Evolutionary conservation across 2,888 invertebrate species (phyloP), one percentile per base, ranked within the genome.

Genomic region (Cantharis flavilabris): DNA sequence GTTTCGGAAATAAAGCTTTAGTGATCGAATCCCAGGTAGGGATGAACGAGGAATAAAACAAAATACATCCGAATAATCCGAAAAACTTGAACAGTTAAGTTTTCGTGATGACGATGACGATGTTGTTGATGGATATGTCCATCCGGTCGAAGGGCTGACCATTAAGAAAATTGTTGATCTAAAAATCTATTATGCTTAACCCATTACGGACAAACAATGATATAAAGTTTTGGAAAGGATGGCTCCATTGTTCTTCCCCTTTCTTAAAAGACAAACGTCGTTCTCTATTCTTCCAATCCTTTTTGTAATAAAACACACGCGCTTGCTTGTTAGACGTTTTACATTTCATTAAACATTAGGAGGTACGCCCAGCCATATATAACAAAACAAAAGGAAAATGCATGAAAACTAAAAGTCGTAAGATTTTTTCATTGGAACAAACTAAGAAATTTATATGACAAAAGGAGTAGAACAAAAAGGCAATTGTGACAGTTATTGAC

Each of bases 341-440:
- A 86, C 85, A 85, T 86, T 85, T 86, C 85, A 86, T 86, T 86
- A 85, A 83, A 83, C 83, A 83, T 83, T 82, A 81, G 80, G 81
- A 76, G 76, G 80, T 80, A 82, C 82, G 82, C 82, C 81, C 80
- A 76, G 73, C 75, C 76, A 80, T 80, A 79, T 77, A 82, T 78
- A 81, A 79, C 65, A 73, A 75, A 78, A 78, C 76, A 70, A 79
- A 76, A 71, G 75, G 71, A 72, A 78, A 78, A 73, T 77, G 72
- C 70, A 77, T 70, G 77, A 77, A 77, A 77, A 77, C 77, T 80
- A 81, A 79, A 78, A 74, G 69, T 74, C 72, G 70, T 72, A 77
- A 70, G 70, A 71, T 70, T 77, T 49, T 75, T 70, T 75, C 71
- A 70, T 77, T 75, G 62, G 75, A 77, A 77, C 71, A 69, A 72